Percentiles rank a stretch among this genome's conserved stretches.
Evolutionary conservation across 1,140 invertebrate species (phyloP).

Genomic region (Drosophila melanica): DNA sequence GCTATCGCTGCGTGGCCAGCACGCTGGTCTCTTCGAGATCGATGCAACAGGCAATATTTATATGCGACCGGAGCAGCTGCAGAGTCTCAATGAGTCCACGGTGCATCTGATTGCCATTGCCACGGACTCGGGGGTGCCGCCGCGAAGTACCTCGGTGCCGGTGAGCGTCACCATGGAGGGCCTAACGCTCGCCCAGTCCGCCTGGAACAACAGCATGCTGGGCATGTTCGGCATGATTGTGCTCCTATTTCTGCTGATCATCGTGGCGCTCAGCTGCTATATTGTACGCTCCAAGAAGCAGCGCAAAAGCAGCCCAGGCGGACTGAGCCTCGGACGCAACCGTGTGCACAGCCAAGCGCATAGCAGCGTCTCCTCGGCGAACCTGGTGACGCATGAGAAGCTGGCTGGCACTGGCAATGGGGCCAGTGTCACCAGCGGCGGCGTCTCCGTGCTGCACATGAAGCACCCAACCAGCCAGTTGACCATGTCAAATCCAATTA

Average conservation of each 20-base stretch:
- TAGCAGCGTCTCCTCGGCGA: slow-evolving; percentile 77
- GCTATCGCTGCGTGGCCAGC: slow-evolving; percentile 89
- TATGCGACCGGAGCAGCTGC: slow-evolving; percentile 80
- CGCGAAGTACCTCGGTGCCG: slow-evolving; percentile 78
- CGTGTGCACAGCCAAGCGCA: slow-evolving; percentile 82
- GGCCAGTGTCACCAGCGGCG: slow-evolving; percentile 66
- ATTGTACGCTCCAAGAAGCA: slow-evolving; percentile 76
- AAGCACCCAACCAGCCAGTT: slow-evolving; percentile 74
- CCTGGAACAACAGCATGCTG: slow-evolving; percentile 72
- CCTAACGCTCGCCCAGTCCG: slow-evolving; percentile 68
- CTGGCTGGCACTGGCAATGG: slow-evolving; percentile 68
- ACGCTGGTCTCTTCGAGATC: slow-evolving; percentile 87
- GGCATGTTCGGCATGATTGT: slow-evolving; percentile 79
- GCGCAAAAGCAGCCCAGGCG: slow-evolving; percentile 62
- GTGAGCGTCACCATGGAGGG: slow-evolving; percentile 81
- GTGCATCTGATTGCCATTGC: slow-evolving; percentile 91
- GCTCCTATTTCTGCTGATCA: slow-evolving; percentile 74
- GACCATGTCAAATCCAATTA: slow-evolving; percentile 78
- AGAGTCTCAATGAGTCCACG: slow-evolving; percentile 85
- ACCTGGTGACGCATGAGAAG: slow-evolving; percentile 81
- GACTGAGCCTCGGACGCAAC: slow-evolving; percentile 67
- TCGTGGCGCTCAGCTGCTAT: slow-evolving; percentile 75
- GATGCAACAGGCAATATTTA: slow-evolving; percentile 85
- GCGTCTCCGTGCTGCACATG: slow-evolving; percentile 79
- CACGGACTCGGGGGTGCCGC: slow-evolving; percentile 87